Evolutionary conservation across 2,888 invertebrate genomes (phyloP).

Genomic region (Geophilus truncorum): DNA sequence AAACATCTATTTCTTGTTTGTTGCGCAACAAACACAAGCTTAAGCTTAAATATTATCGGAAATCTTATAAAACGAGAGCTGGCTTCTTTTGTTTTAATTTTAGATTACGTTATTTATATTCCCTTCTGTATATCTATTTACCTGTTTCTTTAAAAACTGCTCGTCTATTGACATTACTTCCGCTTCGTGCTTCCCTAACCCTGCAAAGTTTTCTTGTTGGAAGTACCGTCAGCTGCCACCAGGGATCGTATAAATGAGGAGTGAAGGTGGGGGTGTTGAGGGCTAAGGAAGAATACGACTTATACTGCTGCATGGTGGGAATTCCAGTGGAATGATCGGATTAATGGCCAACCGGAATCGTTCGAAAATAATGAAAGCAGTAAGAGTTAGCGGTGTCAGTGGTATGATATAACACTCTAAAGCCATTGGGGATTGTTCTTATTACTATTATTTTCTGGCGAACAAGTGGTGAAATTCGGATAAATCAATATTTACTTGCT

Average conservation of each 20-base stretch:
- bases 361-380: slow-evolving; percentile 26
- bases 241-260: slow-evolving; percentile 9
- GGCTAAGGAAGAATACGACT: neutral
- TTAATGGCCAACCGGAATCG: slow-evolving; percentile 27
- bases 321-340: slow-evolving; percentile 21
- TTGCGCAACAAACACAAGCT: too few relatives aligned
- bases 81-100: neutral
- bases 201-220: slow-evolving; percentile 8
- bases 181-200: neutral
- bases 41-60: too few relatives aligned
- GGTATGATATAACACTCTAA: slow-evolving; percentile 8
- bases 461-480: neutral
- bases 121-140: neutral
- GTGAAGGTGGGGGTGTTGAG: neutral
- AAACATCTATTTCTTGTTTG: neutral
- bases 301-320: neutral
- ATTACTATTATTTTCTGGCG: neutral
- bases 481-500: slow-evolving; percentile 23
- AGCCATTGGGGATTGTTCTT: slow-evolving; percentile 17
- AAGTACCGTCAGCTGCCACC: slow-evolving; percentile 18
- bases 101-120: too few relatives aligned
- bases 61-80: too few relatives aligned
- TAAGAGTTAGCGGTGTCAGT: slow-evolving; percentile 12
- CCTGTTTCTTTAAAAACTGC: neutral
- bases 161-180: neutral